Percentiles rank a stretch among this genome's conserved stretches.
Conservation (phyloP, 2,888 invertebrate genomes). For the Lepidocyrtinus sp. region DNA sequence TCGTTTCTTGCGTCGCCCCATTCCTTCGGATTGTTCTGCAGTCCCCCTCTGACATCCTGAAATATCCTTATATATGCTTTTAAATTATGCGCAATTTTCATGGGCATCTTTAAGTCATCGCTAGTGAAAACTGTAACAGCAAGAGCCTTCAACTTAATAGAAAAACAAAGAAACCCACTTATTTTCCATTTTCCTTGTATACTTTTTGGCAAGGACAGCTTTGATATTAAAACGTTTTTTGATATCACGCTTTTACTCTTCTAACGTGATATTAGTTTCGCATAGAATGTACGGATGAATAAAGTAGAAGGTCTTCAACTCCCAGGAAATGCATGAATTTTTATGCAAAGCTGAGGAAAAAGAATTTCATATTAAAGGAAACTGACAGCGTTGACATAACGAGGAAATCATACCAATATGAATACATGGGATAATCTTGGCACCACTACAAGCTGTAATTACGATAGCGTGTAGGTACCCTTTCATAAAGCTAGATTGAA, state of each 20-base stretch:
- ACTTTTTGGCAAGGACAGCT: not conserved
- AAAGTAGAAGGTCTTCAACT: constrained; percentile 40
- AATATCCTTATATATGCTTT: not conserved
- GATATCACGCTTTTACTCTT: not conserved
- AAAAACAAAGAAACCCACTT: not conserved
- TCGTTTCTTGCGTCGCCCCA: constrained; percentile 30
- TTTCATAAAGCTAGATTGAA: not conserved
- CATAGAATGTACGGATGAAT: too few relatives aligned
- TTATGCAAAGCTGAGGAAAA: constrained; percentile 43
- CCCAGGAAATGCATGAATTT: constrained; percentile 53
- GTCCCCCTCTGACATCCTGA: not conserved
- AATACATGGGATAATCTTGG: not conserved
- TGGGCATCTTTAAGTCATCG: too few relatives aligned
- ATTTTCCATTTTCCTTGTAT: too few relatives aligned
- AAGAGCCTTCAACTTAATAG: too few relatives aligned
- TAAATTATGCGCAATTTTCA: too few relatives aligned
- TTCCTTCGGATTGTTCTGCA: too few relatives aligned
- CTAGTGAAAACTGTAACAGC: too few relatives aligned
- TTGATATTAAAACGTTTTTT: not conserved
- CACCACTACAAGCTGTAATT: constrained; percentile 18
- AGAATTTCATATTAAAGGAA: not conserved
- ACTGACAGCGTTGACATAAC: not conserved
- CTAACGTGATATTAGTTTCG: too few relatives aligned
- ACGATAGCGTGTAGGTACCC: constrained; percentile 6
- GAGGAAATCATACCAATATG: too few relatives aligned